Conservation (phyloP, 2,797 vertebrate genomes). For the Scomberomorus guttatus region DNA sequence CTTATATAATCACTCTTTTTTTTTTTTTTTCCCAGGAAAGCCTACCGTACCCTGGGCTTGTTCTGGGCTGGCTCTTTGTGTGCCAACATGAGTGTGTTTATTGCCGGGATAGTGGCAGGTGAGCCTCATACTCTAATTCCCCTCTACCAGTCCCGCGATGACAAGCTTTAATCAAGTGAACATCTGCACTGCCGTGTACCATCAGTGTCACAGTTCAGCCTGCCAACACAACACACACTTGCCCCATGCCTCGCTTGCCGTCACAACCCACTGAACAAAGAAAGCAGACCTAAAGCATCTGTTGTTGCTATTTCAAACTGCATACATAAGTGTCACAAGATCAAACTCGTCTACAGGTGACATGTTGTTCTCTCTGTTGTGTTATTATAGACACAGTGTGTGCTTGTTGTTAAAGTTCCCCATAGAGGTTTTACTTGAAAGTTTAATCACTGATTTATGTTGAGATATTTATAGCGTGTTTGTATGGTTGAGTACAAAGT, state of each 20-base stretch:
- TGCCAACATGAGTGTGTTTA: constrained; percentile 92
- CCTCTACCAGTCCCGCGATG: constrained; percentile 44
- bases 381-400: constrained; percentile 15
- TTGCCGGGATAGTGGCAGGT: constrained; percentile 92
- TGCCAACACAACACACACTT: constrained; percentile 53
- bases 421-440: constrained; percentile 15
- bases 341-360: constrained; percentile 48
- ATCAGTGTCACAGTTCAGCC: constrained; percentile 68
- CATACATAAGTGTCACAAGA: constrained; percentile 59
- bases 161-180: constrained; percentile 73
- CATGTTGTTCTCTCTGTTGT: constrained; percentile 38
- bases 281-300: constrained; percentile 66
- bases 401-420: constrained; percentile 27
- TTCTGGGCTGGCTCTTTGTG: constrained; percentile 93
- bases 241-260: constrained; percentile 16
- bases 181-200: constrained; percentile 73
- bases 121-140: constrained; percentile 61
- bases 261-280: constrained; percentile 62
- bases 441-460: constrained; percentile 31
- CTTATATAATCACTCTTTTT: background rate
- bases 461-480: constrained; percentile 14
- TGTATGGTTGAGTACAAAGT: constrained; percentile 2
- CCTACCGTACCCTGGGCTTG: constrained; percentile 90
- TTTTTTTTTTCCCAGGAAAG: constrained; percentile 82
- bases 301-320: constrained; percentile 69